Base-by-base conservation (phyloP, 2,113 vertebrate species). In the Nansenia antarctica region DNA sequence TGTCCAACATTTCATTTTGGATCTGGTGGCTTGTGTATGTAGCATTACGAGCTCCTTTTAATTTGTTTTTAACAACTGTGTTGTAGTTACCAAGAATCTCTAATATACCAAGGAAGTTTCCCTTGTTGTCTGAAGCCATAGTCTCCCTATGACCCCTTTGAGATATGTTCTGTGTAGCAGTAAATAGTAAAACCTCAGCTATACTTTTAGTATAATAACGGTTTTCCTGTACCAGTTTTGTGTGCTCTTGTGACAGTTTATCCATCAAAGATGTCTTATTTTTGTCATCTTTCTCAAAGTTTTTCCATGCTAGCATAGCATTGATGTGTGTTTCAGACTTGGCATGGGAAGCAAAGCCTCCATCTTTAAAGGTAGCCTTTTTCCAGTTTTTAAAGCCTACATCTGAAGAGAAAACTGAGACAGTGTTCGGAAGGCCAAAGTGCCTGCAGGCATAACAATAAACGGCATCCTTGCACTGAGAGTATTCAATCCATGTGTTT, bases 81-180 rank as follows among this genome's bases (percentile, higher is more conserved):
- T 65, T 20, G n/a, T 32, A 26, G 62, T 65, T 52, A 31, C 9
- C 62, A 29, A 65, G 18, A 30, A 30, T 9, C 6, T 65, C 29
- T 32, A 64, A 64, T 15, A 64, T 42, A n/a, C n/a, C 62, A 26
- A 45, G 62, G 39, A 65, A 52, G 29, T 30, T 30, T n/a, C 62
- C 42, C 15, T 52, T 65, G 11, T 32, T 64, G 4, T 45, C n/a
- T n/a, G n/a, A n/a, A 64, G 14, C 24, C 37, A 64, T 29, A 18
- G 62, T 20, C 27, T 64, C 26, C 35, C 62, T 47, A 29, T 42
- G 39, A 39, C 60, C 42, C 29, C 62, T 31, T 65, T n/a, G 26
- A 2, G 7, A 14, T n/a, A 31, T n/a, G 62, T 65, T 65, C 45
- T 65, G 4, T 31, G 62, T 65, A 20, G 27, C 42, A 65, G 26